Evolutionary conservation across 53 echinoderm and acorn worm species (phyloP).

Genomic region (Paracentrotus lividus): DNA sequence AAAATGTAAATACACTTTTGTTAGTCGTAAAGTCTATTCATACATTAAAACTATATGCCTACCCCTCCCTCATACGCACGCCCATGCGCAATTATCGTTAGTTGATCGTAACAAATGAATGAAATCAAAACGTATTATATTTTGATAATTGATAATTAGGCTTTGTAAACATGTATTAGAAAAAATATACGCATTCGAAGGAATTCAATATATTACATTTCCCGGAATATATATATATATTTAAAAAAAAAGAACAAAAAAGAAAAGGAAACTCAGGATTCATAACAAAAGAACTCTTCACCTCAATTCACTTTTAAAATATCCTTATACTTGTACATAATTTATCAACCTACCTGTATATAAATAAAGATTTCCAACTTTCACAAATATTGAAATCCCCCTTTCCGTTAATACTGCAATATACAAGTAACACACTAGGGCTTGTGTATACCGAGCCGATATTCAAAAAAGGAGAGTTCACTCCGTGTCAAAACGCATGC

Average conservation of each 20-base stretch:
- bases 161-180: too few species aligned
- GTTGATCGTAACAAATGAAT: not conserved
- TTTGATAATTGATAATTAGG: too few species aligned
- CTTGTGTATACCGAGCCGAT: not conserved
- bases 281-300: too few species aligned
- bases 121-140: too few species aligned
- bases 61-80: not conserved
- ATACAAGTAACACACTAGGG: constrained; percentile 32
- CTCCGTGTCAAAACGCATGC: constrained; percentile 35
- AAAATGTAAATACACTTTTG: not conserved
- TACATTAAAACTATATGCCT: not conserved
- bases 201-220: too few species aligned
- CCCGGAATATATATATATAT: too few species aligned
- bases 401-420: constrained; percentile 21
- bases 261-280: too few species aligned
- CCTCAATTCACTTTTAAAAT: too few species aligned
- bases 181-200: too few species aligned
- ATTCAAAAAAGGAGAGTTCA: constrained; percentile 40
- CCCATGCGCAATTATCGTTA: not conserved
- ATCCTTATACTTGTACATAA: too few species aligned
- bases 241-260: too few species aligned
- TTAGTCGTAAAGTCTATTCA: not conserved
- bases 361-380: not conserved
- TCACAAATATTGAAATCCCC: constrained; percentile 5
- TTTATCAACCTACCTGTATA: constrained; percentile 12